Base-by-base conservation (phyloP, 2,888 invertebrate genomes). In the Polyommatus icarus region DNA sequence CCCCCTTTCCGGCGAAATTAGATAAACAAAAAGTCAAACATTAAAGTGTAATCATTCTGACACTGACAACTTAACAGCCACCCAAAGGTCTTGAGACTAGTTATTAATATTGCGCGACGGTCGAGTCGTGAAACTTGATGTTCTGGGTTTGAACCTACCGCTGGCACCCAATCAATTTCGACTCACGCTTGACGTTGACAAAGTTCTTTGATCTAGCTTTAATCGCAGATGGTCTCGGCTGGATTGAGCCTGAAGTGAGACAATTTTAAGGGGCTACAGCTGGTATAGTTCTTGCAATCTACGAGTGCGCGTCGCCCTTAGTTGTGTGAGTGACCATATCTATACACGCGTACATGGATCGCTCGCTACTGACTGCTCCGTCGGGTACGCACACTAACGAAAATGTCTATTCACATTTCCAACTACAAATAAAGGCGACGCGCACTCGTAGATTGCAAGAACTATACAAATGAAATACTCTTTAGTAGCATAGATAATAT, bases 171-270 rank as follows among this genome's bases (percentile, higher is more conserved):
- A 67, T 67, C 6, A 67, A 67, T 67, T 29, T 67, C 12, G 3
- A 32, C 67, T 67, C 67, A 32, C 29, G 15, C 67, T 32, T 67
- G 67, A 32, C 67, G 32, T 32, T 67, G 67, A 67, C 67, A 67
- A 67, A 67, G 67, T 67, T 67, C 67, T 67, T 67, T 32, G 67
- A 67, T 67, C 7, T 67, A 32, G 29, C 29, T 67, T 67, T 67
- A 67, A 67, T 32, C 15, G 29, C 29, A 67, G 67, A 67, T 32
- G 67, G 67, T 67, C 67, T 67, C 29, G 12, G 67, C 67, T 12
- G 15, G 67, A 67, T 67, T 67, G 29, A 67, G 32, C 67, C 29
- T 18, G 29, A 67, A 67, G 67, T 32, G 29, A 67, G 29, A 67
- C 29, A 29, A 67, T 67, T 18, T 67, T 1, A 29, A 15, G 32